phyloP scores from a whole-genome alignment of 2,888 invertebrate species.

The Napeogenes sylphis region DNA sequence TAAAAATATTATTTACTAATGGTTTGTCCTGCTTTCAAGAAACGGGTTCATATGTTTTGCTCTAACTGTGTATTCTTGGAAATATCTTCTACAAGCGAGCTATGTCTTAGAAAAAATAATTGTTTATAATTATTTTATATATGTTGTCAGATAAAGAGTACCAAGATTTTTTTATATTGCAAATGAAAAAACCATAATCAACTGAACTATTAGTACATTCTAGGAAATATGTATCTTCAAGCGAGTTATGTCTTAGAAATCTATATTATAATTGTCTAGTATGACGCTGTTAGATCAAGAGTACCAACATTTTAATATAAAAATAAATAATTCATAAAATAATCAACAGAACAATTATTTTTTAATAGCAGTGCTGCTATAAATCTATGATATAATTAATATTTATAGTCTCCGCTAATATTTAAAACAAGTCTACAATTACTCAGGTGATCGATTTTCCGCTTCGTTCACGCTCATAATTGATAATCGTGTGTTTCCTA shows the following conservation, averaged over 20 bases:
- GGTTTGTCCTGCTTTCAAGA: too few species aligned
- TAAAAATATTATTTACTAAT: neutral
- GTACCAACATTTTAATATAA: neutral
- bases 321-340: neutral
- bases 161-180: too few species aligned
- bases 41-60: too few species aligned
- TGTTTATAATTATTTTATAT: too few species aligned
- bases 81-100: too few species aligned
- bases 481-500: slow-evolving; percentile 18
- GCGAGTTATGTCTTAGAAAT: too few species aligned
- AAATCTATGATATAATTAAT: neutral
- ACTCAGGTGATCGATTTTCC: neutral
- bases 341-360: neutral
- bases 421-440: neutral
- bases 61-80: too few species aligned
- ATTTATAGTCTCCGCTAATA: neutral
- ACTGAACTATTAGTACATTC: too few species aligned
- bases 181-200: too few species aligned
- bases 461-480: slow-evolving; percentile 10
- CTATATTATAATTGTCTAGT: neutral
- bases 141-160: too few species aligned
- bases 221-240: too few species aligned
- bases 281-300: neutral
- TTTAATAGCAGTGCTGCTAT: neutral
- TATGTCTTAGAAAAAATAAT: too few species aligned